These are phyloP conservation scores for Donacobius atricapilla DNA, from an alignment of 2,113 vertebrate genomes.

Conservation along the genomic window DNA sequence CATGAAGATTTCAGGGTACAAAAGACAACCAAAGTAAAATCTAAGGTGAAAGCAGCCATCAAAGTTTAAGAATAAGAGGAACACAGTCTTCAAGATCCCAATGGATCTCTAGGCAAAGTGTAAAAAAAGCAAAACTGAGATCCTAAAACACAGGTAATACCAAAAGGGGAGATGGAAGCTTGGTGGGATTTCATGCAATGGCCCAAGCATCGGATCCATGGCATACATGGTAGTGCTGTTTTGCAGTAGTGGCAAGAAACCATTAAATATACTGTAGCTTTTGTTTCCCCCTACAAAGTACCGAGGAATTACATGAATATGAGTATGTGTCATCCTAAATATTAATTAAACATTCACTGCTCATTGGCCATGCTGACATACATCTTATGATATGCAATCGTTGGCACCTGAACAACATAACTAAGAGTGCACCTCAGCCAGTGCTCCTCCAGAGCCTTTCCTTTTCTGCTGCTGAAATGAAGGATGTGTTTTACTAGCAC, in stretches of 20 bases:
- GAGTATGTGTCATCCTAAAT: background rate
- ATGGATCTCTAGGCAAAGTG: background rate
- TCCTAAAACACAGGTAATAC: background rate
- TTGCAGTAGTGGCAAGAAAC: background rate
- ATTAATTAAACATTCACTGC: background rate
- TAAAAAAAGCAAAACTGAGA: background rate
- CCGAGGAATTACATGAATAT: background rate
- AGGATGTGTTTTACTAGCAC: background rate
- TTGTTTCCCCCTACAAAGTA: background rate
- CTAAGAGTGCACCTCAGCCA: background rate
- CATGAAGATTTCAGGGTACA: background rate
- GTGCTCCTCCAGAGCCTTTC: background rate
- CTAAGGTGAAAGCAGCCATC: background rate
- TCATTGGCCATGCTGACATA: background rate
- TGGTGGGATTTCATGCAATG: background rate
- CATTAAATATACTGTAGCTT: background rate
- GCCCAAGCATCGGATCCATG: background rate
- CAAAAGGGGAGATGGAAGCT: background rate
- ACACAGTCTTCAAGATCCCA: background rate
- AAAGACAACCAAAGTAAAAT: background rate
- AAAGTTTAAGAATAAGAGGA: background rate
- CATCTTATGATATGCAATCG: accelerated
- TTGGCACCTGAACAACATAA: background rate
- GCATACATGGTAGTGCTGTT: accelerated
- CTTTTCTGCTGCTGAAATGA: background rate